Evolutionary conservation across 2,113 vertebrate species (phyloP), one percentile per base, ranked within the genome.

Genomic region (Crypturellus undulatus): DNA sequence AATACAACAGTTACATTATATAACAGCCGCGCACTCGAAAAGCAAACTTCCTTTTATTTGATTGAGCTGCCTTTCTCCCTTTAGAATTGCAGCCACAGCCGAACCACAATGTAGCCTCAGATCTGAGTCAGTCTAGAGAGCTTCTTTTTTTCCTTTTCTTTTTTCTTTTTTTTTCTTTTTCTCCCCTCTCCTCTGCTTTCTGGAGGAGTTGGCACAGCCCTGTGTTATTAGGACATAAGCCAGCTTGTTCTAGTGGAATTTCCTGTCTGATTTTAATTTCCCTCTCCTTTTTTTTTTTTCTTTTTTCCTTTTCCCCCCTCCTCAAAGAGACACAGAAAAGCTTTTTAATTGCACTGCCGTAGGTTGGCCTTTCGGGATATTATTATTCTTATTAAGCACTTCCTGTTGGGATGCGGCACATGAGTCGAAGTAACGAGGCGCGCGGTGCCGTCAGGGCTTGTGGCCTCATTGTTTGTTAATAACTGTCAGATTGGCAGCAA

Each of bases 171-270:
- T 13, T 17, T 54, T 3, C 45, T 22, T 84, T 56, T 34, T 1
- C 21, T 72, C 85, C 79, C 9, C 32, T 26, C 68, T 93, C 26
- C 52, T 92, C 52, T 94, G 64, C 90, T 96, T 96, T 97, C 89
- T 98, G 96, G 96, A 97, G 97, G 92, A 93, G 96, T 97, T 99
- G 98, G 98, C 98, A 98, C 96, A 89, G 91, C n/a, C 71, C 93
- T 98, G 96, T 98, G 98, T 98, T 97, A 98, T 99, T 99, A 98
- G 98, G 98, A 98, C 94, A 92, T 91, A 91, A 94, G 98, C 98
- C 98, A 98, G 98, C 96, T 98, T 98, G 97, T 98, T 97, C 97
- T 98, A 96, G 94, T 99, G 98, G 98, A 99, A 99, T 99, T 99
- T 99, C 98, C 98, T 98, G 98, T 98, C 98, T 98, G 97, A 98